phyloP scores from a whole-genome alignment of 2,888 invertebrate genomes.

The Nomada flava region DNA sequence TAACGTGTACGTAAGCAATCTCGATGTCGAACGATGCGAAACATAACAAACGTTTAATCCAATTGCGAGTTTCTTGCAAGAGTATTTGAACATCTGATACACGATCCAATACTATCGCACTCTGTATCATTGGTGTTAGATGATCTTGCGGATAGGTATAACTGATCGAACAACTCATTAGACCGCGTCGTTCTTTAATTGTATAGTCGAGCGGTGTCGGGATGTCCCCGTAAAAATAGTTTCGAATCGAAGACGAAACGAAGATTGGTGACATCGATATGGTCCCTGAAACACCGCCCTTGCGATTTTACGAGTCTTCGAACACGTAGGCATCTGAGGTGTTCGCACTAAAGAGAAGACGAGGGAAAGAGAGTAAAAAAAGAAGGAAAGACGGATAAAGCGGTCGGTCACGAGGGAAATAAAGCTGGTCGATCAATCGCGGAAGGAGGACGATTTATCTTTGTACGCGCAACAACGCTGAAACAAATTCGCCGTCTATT shows the following conservation, averaged over 20 bases:
- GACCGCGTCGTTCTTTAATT: too few relatives aligned
- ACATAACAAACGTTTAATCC: conserved; percentile 3
- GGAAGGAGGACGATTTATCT: conserved; percentile 51
- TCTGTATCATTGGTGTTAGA: not conserved
- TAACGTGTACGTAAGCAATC: conserved; percentile 11
- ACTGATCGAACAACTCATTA: not conserved
- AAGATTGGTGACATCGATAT: conserved; percentile 1
- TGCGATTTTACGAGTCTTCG: conserved; percentile 24
- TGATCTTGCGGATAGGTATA: too few relatives aligned
- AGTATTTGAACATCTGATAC: not conserved
- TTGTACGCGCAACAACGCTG: conserved; percentile 44
- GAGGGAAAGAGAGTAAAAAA: too few relatives aligned
- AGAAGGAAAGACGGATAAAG: conserved; percentile 27
- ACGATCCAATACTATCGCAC: not conserved
- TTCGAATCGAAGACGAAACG: conserved; percentile 4
- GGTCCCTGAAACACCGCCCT: conserved; percentile 14
- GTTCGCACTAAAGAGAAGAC: not conserved
- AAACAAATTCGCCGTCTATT: conserved; percentile 57
- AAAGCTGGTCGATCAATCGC: conserved; percentile 52
- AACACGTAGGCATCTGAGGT: conserved; percentile 12
- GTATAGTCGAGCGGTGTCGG: too few relatives aligned
- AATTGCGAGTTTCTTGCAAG: not conserved
- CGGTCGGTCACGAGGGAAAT: conserved; percentile 49
- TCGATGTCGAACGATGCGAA: not conserved
- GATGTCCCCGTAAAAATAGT: conserved; percentile 14